Base-by-base conservation (phyloP, 92 coral and sea anemone genomes). In the Meandrina meandrites region DNA sequence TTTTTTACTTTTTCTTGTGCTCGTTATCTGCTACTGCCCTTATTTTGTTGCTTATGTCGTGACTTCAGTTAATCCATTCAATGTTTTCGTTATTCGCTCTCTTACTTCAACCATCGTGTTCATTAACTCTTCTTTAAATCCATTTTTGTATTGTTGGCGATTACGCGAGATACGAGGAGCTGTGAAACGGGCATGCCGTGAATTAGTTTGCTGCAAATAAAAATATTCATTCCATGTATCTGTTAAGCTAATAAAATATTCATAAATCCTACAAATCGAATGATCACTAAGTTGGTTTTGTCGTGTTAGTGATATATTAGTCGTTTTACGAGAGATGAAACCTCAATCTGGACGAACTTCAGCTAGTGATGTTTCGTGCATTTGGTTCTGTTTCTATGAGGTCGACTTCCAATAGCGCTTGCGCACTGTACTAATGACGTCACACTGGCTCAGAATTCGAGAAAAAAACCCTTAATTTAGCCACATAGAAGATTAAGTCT, bases 71-170 rank as follows among this genome's bases (percentile, higher is more conserved):
- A 36, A 28, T 76, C 30, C 32, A n/a, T 36, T 47, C 31, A 42
- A 42, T 45, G 58, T 24, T 4, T 37, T n/a, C 9, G 35, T 76
- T 24, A 50, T 8, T 7, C 40, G 15, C 12, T 42, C 80, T 5
- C 31, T 76, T 27, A 27, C 80, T 76, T 76, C 80, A 11, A 76
- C 80, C 1, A 32, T 76, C 12, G 80, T 76, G 60, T 76, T 76
- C 51, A 48, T 48, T 2, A 76, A 76, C 60, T 76, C 80, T 36
- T 30, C 58, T 8, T 47, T 76, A 30, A 76, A 76, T 48, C 80
- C 80, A 42, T n/a, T 76, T 40, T 12, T 76, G 57, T 76, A 76
- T 45, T 76, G 80, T 8, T 76, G 80, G 80, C 80, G 80, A 28
- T 16, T 76, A 45, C 34, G 60, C 11, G 68, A 60, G 68, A 24